Percentiles rank a stretch among this genome's conserved stretches.
Evolutionary conservation across 2,888 invertebrate genomes (phyloP).

Genomic region (Erebia epiphron): DNA sequence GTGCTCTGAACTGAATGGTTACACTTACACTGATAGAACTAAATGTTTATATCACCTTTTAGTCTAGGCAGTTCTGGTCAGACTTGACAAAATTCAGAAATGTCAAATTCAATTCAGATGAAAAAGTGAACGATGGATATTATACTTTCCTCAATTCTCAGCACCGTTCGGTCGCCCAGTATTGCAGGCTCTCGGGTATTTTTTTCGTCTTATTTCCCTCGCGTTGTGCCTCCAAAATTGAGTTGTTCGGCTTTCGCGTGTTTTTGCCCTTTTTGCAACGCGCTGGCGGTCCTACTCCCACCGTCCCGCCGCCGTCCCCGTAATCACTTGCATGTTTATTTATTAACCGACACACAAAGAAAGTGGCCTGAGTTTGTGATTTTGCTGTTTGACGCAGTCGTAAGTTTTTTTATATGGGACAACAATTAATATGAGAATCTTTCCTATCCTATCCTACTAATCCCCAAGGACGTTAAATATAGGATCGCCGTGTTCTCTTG

Average conservation of each 20-base stretch:
- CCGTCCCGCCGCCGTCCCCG: conserved; percentile 40
- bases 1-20: too few species aligned
- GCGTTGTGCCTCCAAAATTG: conserved; percentile 79
- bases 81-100: too few species aligned
- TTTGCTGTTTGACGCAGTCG: background rate
- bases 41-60: too few species aligned
- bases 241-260: conserved; percentile 75
- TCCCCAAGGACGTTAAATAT: too few species aligned
- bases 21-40: too few species aligned
- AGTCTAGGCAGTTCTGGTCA: too few species aligned
- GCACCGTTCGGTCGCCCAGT: conserved; percentile 44
- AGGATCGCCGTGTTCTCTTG: too few species aligned
- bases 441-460: too few species aligned
- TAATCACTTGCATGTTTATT: conserved; percentile 77
- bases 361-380: background rate
- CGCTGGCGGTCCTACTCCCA: conserved; percentile 63
- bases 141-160: background rate
- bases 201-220: conserved; percentile 70
- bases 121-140: too few species aligned
- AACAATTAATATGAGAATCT: too few species aligned
- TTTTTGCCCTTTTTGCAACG: conserved; percentile 63
- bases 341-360: conserved; percentile 48
- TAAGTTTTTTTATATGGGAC: too few species aligned
- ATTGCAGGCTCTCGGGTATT: conserved; percentile 62
- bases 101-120: too few species aligned